Evolutionary conservation across 2,888 invertebrate species (phyloP).

Genomic region (Drosophila buzzatii): DNA sequence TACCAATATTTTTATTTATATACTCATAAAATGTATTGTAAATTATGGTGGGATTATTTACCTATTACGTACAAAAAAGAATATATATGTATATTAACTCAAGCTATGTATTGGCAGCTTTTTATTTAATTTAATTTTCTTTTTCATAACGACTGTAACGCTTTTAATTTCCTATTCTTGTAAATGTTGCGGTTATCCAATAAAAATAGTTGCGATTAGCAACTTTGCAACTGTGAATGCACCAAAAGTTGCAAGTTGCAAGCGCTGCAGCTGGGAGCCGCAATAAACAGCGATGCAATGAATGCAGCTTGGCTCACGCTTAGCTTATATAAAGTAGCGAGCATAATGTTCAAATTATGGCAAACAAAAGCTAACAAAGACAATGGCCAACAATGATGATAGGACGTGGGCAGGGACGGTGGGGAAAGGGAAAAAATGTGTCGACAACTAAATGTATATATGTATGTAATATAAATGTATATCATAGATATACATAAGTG

Average conservation of each 20-base stretch:
- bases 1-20: constrained; percentile 55
- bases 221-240: constrained; percentile 51
- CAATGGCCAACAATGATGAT: constrained; percentile 33
- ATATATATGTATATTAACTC: constrained; percentile 28
- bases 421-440: constrained; percentile 29
- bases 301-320: constrained; percentile 14
- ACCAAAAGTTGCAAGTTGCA: constrained; percentile 42
- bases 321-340: constrained; percentile 37
- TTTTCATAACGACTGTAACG: constrained; percentile 5
- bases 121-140: constrained; percentile 2
- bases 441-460: constrained; percentile 40
- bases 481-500: constrained; percentile 11
- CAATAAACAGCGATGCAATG: constrained; percentile 25
- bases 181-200: constrained; percentile 12
- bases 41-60: constrained; percentile 84
- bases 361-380: constrained; percentile 45
- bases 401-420: background rate
- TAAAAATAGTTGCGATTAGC: background rate
- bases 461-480: constrained; percentile 4
- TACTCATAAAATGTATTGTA: constrained; percentile 79
- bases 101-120: constrained; percentile 43
- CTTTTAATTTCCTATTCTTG: constrained; percentile 1
- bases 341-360: constrained; percentile 58
- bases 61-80: constrained; percentile 68
- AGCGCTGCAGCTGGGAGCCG: constrained; percentile 27